phyloP scores from a whole-genome alignment of 2,113 vertebrate species.

The Centropus unirufus region DNA sequence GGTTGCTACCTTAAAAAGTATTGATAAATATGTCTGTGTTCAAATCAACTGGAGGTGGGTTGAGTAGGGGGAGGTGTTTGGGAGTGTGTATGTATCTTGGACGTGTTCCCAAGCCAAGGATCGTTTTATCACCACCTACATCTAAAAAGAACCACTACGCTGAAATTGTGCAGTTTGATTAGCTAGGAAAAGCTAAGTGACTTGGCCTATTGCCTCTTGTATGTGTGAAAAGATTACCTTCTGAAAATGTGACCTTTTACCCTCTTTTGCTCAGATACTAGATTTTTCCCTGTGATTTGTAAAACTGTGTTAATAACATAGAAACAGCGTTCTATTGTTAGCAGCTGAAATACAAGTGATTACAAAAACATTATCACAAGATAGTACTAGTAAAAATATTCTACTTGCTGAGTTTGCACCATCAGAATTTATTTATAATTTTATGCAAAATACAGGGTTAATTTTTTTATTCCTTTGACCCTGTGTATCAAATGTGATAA shows the following conservation, averaged over 20 bases:
- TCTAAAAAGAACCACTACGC: slow-evolving; percentile 53
- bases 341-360: slow-evolving; percentile 48
- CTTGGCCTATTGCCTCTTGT: slow-evolving; percentile 55
- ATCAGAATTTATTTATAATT: slow-evolving; percentile 67
- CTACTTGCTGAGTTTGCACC: slow-evolving; percentile 53
- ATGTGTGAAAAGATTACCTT: slow-evolving; percentile 57
- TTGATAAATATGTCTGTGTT: slow-evolving; percentile 41
- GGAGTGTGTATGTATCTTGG: slow-evolving; percentile 64
- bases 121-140: slow-evolving; percentile 68
- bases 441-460: slow-evolving; percentile 71
- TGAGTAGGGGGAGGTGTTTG: slow-evolving; percentile 56
- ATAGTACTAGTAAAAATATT: slow-evolving; percentile 58
- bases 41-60: slow-evolving; percentile 40
- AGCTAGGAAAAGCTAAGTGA: slow-evolving; percentile 54
- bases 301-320: slow-evolving; percentile 39
- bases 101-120: slow-evolving; percentile 41
- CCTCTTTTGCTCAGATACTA: slow-evolving; percentile 38
- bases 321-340: slow-evolving; percentile 36
- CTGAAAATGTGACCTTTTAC: slow-evolving; percentile 53
- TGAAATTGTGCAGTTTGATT: slow-evolving; percentile 64
- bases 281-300: slow-evolving; percentile 43
- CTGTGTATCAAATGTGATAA: slow-evolving; percentile 67
- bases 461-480: slow-evolving; percentile 67
- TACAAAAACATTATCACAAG: slow-evolving; percentile 50
- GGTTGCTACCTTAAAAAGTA: slow-evolving; percentile 50